Conservation (phyloP, 2,797 vertebrate genomes). For the Neostethus bicornis region DNA sequence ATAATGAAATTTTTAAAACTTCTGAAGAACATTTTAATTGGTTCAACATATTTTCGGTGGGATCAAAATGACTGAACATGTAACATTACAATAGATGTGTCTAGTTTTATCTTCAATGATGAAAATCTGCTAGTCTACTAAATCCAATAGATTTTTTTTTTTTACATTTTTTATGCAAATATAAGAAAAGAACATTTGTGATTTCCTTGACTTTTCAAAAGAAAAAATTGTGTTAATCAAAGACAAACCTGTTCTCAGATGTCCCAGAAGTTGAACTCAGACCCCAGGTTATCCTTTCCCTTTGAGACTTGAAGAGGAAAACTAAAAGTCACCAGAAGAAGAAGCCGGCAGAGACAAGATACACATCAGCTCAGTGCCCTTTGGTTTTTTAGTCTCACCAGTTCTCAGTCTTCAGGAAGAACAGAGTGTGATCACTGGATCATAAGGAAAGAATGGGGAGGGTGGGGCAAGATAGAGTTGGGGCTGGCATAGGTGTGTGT, state of each 20-base stretch:
- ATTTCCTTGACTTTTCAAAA: slow-evolving; percentile 15
- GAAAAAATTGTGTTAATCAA: not conserved
- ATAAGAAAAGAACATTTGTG: not conserved
- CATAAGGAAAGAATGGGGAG: slow-evolving; percentile 24
- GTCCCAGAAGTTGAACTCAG: slow-evolving; percentile 24
- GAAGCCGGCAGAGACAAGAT: slow-evolving; percentile 36
- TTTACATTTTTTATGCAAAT: slow-evolving; percentile 1
- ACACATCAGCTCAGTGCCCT: slow-evolving; percentile 18
- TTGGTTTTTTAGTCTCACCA: slow-evolving; percentile 37
- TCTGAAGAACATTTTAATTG: not conserved
- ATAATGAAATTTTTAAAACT: not conserved
- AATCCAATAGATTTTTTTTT: too few relatives aligned
- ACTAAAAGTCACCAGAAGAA: slow-evolving; percentile 21
- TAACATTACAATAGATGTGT: not conserved
- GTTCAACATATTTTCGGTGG: not conserved
- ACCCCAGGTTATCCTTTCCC: slow-evolving; percentile 47
- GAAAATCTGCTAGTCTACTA: too few relatives aligned
- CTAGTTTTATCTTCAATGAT: not conserved
- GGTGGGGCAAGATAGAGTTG: slow-evolving; percentile 34
- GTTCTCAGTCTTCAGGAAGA: slow-evolving; percentile 34
- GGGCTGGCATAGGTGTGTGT: slow-evolving; percentile 19
- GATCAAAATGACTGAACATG: not conserved
- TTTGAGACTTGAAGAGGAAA: slow-evolving; percentile 25
- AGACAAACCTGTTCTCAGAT: slow-evolving; percentile 59
- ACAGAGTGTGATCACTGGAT: slow-evolving; percentile 42